Evolutionary conservation across 2,797 vertebrate genomes (phyloP).

Genomic region (Manis javanica): DNA sequence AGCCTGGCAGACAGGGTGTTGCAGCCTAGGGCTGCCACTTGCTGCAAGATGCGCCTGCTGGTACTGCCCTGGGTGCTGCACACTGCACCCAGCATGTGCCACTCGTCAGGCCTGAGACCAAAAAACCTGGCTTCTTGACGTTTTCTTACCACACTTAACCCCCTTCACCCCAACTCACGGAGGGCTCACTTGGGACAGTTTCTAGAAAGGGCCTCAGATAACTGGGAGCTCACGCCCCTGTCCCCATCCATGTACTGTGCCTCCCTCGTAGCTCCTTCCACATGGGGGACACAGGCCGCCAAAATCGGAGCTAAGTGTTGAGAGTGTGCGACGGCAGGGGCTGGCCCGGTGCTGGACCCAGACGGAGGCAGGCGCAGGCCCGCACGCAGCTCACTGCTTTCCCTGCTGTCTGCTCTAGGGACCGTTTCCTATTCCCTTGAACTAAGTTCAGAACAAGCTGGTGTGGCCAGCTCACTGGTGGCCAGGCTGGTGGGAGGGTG

Average conservation of each 20-base stretch:
- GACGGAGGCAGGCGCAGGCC: background rate
- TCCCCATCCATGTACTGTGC: accelerated
- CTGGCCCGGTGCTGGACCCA: accelerated
- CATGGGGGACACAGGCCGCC: accelerated
- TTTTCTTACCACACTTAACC: background rate
- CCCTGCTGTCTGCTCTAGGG: accelerated
- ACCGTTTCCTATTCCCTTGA: background rate
- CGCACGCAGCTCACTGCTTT: background rate
- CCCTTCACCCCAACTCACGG: background rate
- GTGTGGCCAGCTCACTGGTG: too few species aligned
- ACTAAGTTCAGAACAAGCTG: too few species aligned
- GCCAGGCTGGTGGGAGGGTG: too few species aligned
- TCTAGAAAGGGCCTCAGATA: background rate
- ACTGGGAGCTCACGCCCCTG: background rate
- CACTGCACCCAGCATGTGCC: accelerated
- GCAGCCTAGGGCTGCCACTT: accelerated
- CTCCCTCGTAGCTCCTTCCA: background rate
- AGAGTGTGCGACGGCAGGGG: background rate
- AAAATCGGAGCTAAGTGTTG: background rate
- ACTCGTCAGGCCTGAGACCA: background rate
- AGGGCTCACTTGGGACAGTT: background rate
- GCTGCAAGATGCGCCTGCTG: too few species aligned
- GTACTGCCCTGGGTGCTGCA: too few species aligned
- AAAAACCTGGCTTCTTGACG: background rate
- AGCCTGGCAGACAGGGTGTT: background rate